Percentiles rank a stretch among this genome's conserved stretches.
phyloP scores from a whole-genome alignment of 2,888 invertebrate species.

The Athalia cordata region DNA sequence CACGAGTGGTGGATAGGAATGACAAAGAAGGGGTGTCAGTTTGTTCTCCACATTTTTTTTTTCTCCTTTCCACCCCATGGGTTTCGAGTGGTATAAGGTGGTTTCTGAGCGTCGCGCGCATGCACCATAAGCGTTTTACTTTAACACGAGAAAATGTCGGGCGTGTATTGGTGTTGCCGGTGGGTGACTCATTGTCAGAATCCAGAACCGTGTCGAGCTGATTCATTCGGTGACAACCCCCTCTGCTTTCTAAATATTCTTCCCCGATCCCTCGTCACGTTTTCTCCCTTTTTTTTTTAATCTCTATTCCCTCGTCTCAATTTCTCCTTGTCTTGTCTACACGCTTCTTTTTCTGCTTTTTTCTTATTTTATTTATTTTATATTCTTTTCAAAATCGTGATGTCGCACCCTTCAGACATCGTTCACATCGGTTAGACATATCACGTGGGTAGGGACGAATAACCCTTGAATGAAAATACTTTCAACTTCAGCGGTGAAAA shows the following conservation, averaged over 20 bases:
- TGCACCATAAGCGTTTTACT: neutral
- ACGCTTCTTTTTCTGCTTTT: neutral
- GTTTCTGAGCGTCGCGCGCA: neutral
- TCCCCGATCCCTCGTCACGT: too few relatives aligned
- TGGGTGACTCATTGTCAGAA: neutral
- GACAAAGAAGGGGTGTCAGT: neutral
- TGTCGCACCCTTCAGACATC: too few relatives aligned
- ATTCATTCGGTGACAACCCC: constrained; percentile 6
- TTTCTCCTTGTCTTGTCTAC: neutral
- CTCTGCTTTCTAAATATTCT: neutral
- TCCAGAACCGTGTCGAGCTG: neutral
- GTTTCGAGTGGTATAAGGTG: neutral
- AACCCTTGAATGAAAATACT: too few relatives aligned
- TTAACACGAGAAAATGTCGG: too few relatives aligned
- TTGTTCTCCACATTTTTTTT: neutral
- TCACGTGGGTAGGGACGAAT: too few relatives aligned
- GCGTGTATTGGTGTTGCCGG: too few relatives aligned
- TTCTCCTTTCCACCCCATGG: neutral
- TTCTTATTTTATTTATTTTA: neutral
- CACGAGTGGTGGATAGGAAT: too few relatives aligned
- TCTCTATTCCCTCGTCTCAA: neutral
- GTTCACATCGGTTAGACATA: too few relatives aligned
- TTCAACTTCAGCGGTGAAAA: too few relatives aligned
- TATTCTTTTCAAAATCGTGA: neutral
- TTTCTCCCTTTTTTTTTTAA: neutral